phyloP scores from a whole-genome alignment of 1,140 invertebrate genomes.

The Drosophila busckii region DNA sequence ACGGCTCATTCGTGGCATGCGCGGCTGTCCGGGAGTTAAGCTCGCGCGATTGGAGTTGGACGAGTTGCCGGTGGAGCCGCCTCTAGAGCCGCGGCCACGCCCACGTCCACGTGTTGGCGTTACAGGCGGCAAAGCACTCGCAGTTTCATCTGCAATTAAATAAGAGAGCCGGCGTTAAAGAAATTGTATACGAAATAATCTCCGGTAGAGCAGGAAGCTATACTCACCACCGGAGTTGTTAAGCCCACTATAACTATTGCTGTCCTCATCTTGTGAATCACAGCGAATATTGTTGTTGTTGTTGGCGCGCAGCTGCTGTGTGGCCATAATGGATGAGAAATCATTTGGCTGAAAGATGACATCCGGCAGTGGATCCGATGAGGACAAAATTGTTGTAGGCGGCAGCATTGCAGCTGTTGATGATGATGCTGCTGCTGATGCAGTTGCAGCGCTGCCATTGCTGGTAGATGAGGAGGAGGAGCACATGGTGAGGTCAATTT shows the following conservation, averaged over 20 bases:
- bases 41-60: conserved; percentile 5
- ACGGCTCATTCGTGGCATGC: conserved; percentile 62
- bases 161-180: too few relatives aligned
- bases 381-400: conserved; percentile 68
- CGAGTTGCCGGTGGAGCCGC: conserved; percentile 33
- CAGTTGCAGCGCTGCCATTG: conserved; percentile 37
- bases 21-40: conserved; percentile 24
- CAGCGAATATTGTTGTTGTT: conserved; percentile 6
- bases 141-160: conserved; percentile 51
- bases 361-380: conserved; percentile 68
- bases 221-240: conserved; percentile 63
- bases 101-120: conserved; percentile 54
- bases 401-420: conserved; percentile 48
- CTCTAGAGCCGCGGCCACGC: conserved; percentile 58
- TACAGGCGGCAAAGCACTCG: conserved; percentile 7
- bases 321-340: conserved; percentile 69
- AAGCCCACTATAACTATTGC: conserved; percentile 44
- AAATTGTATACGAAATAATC: background rate
- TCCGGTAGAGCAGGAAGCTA: background rate
- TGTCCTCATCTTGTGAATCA: conserved; percentile 52
- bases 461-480: conserved; percentile 69
- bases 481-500: conserved; percentile 72
- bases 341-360: conserved; percentile 74
- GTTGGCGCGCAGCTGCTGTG: conserved; percentile 57
- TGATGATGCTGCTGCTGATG: background rate